Evolutionary conservation across 2,797 vertebrate species (phyloP).

Genomic region (Dermochelys coriacea): DNA sequence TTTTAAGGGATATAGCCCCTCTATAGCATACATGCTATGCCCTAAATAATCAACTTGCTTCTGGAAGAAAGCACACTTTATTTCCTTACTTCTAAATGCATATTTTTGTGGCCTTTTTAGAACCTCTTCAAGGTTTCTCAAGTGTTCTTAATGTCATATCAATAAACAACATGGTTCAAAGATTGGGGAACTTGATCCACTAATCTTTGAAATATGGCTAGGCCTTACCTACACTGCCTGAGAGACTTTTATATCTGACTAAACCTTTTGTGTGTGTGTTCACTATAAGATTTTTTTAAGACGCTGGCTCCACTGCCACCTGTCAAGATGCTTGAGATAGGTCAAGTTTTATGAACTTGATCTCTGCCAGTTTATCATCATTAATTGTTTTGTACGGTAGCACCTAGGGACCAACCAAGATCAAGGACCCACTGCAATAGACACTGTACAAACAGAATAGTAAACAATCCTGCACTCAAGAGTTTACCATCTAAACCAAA

Average conservation of each 20-base stretch:
- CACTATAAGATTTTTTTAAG: not conserved
- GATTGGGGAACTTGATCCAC: not conserved
- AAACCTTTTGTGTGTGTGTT: not conserved
- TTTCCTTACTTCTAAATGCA: not conserved
- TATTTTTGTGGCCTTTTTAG: not conserved
- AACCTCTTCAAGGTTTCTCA: conserved; percentile 6
- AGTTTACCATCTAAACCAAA: rapidly evolving
- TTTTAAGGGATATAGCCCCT: conserved; percentile 2
- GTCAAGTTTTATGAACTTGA: not conserved
- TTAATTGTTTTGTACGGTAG: not conserved
- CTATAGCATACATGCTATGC: not conserved
- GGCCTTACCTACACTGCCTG: not conserved
- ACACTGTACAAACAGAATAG: not conserved
- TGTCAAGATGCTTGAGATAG: not conserved
- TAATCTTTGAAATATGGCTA: not conserved
- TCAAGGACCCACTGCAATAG: not conserved
- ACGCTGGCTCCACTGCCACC: not conserved
- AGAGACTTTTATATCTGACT: not conserved
- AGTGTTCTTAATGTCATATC: not conserved
- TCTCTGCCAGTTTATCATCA: not conserved
- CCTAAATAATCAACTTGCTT: not conserved
- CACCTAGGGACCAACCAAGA: not conserved
- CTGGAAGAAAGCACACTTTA: not conserved
- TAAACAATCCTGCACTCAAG: not conserved
- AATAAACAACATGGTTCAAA: not conserved